phyloP scores from a whole-genome alignment of 1,140 invertebrate species.

The Caenorhabditis remanei region DNA sequence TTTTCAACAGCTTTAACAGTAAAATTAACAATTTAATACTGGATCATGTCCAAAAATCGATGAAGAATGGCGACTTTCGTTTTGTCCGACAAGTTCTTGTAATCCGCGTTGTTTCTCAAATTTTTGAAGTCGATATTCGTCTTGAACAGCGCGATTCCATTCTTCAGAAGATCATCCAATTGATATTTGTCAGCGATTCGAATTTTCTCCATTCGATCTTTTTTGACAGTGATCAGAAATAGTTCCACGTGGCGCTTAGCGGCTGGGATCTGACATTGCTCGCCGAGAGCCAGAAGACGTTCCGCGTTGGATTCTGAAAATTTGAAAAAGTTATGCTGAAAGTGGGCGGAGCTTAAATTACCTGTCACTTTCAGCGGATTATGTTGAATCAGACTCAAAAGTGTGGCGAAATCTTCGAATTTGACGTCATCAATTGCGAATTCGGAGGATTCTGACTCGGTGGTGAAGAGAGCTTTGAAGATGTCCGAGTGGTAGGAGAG shows the following conservation, averaged over 20 bases:
- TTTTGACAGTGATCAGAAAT: not conserved
- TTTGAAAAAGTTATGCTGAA: not conserved
- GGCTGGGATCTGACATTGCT: not conserved
- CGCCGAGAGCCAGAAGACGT: not conserved
- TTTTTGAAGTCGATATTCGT: too few species aligned
- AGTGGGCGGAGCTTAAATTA: not conserved
- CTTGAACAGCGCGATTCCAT: too few species aligned
- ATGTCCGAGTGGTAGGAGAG: not conserved
- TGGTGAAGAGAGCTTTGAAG: not conserved
- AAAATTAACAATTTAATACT: too few species aligned
- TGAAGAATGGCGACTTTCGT: too few species aligned
- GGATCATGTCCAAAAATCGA: too few species aligned
- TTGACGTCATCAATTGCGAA: not conserved
- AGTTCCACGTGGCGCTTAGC: not conserved
- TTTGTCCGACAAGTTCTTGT: too few species aligned
- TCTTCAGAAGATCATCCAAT: too few species aligned
- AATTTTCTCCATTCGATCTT: too few species aligned
- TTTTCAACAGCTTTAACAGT: too few species aligned
- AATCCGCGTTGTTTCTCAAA: too few species aligned
- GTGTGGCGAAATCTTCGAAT: not conserved
- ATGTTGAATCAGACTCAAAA: not conserved
- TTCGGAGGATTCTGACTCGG: not conserved
- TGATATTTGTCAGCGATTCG: too few species aligned
- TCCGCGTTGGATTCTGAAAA: not conserved
- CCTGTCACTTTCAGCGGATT: too few species aligned